Evolutionary conservation across 2,113 vertebrate species (phyloP), one percentile per base, ranked within the genome.

Genomic region (Pollimyrus isidori): DNA sequence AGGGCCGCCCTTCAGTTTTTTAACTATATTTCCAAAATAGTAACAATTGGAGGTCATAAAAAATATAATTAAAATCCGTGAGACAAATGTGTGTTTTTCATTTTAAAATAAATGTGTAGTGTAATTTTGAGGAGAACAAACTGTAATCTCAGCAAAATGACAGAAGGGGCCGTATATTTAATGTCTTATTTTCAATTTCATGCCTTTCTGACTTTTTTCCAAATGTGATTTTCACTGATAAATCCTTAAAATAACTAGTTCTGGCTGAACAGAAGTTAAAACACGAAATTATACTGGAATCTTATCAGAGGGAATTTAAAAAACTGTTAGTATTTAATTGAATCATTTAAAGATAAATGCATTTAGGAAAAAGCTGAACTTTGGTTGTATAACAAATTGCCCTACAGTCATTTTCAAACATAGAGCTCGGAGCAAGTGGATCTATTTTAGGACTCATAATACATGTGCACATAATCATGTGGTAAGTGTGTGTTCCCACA

Each of bases 171-270:
- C 92, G 93, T 94, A 94, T 88, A 92, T 90, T 91, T 88, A 90
- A 91, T 90, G 92, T 94, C 76, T 95, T 93, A 93, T 93, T 95
- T 94, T 93, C 91, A 94, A 94, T 95, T 93, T 94, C 92, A 94
- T 93, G 94, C 92, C 91, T 93, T 94, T 94, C 92, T 93, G 93
- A 88, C 93, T 93, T 76, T 48, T 91, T 92, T 92, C 92, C 91
- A 94, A 93, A 91, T 89, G 91, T 94, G 93, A 94, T 94, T 92
- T 92, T 88, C 80, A 76, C 91, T 91, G 92, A 94, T 94, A 93
- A 94, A 94, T 93, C 89, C 92, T 86, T 46, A 88, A 86, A 87
- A 53, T 87, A 89, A 92, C 92, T 89, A 90, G 87, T 89, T 91
- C 91, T 86, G 62, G 89, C 86, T 92, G 92, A 91, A 92, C 80